These are phyloP conservation scores for Frieseomelitta varia DNA, from an alignment of 1,140 invertebrate species.

Conservation along the genomic window DNA sequence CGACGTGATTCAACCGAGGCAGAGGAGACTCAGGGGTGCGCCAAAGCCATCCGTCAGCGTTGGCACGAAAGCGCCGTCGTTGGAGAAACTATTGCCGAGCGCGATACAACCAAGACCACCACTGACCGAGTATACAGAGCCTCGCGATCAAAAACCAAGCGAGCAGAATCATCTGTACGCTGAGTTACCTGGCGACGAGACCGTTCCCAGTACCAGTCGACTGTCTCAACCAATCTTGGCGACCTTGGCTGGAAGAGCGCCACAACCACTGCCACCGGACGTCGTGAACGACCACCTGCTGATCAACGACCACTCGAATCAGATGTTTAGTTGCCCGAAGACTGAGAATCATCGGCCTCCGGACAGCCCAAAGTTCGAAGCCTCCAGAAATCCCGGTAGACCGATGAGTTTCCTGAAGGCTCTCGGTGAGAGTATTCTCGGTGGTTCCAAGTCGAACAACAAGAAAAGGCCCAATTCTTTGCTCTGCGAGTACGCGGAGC, in stretches of 20 bases:
- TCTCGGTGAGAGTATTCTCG: conserved; percentile 77
- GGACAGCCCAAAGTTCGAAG: conserved; percentile 42
- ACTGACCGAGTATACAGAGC: conserved; percentile 83
- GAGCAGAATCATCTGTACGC: conserved; percentile 82
- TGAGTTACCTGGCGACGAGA: conserved; percentile 81
- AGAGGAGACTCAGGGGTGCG: conserved; percentile 74
- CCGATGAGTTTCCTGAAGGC: conserved; percentile 78
- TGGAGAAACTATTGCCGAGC: conserved; percentile 84
- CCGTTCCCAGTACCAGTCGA: conserved; percentile 78
- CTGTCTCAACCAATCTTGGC: conserved; percentile 77
- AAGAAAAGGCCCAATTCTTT: conserved; percentile 83
- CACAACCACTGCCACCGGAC: conserved; percentile 74
- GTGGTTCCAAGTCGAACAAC: conserved; percentile 56
- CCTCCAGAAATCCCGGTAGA: conserved; percentile 60
- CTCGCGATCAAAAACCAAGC: conserved; percentile 77
- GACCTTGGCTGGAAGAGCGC: conserved; percentile 68
- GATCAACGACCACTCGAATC: conserved; percentile 51
- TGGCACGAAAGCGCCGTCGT: conserved; percentile 84
- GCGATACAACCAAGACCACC: conserved; percentile 72
- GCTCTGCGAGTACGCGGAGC: conserved; percentile 88
- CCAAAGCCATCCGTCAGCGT: conserved; percentile 83
- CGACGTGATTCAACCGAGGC: conserved; percentile 83
- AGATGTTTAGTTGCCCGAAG: conserved; percentile 2
- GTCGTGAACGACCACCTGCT: conserved; percentile 70
- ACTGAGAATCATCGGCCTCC: conserved; percentile 23